Evolutionary conservation across 2,888 invertebrate species (phyloP), one percentile per base, ranked within the genome.

Genomic region (Drosophila falleni): DNA sequence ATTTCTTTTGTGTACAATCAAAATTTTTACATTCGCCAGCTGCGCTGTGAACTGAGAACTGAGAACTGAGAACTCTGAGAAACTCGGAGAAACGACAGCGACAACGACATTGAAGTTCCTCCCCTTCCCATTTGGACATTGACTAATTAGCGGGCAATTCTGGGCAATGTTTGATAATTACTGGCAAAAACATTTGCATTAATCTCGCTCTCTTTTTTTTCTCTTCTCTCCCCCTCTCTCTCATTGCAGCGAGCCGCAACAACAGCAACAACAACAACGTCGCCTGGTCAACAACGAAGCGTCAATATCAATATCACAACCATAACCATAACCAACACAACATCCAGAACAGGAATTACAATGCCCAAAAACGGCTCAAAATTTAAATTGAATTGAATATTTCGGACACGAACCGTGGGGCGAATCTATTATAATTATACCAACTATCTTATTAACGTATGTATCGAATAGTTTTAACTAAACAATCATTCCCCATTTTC

Each of bases 351-450:
- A 64, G 74, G 66, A 64, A 74, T 41, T 69, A 56, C 54, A 86
- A 81, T 66, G 87, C 86, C 77, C 88, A 73, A 5, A 72, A 70
- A 78, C 89, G 84, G 83, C 73, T 88, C 84, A 84, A 84, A 84
- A 84, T 84, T 84, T 84, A 78, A 84, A 72, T 47, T 42, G 54
- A 84, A 84, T 88, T 84, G 56, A 50, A 73, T 54, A 71, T 84
- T 84, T 84, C 88, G 86, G 85, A 68, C 62, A 81, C 74, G 41
- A 46, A 49, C 72, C 76, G 63, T 46, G 61, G 61, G 47, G 35
- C 58, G 58, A 31, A 16, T 44, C 29, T 31, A 19, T 31, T 41
- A 41, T 50, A 41, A 49, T n/a, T 41, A 50, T 41, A 59, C 53
- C 55, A 74, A 72, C 60, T 74, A 75, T 66, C 42, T 77, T 59